Conservation (phyloP, 2,888 invertebrate species). For the Nemurella pictetii region DNA sequence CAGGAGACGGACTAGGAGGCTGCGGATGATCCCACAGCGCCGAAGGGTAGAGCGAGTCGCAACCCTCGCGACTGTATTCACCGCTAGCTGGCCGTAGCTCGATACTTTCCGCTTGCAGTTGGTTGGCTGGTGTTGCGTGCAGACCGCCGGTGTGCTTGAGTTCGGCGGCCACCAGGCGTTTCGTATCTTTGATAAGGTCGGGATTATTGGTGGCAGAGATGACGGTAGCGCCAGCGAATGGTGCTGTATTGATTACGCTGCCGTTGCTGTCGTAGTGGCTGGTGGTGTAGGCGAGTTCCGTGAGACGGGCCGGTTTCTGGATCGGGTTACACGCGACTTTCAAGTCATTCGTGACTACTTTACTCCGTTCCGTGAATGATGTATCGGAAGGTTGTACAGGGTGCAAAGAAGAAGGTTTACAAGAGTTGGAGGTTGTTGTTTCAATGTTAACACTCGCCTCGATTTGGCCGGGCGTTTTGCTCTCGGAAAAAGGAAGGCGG, state of each 20-base stretch:
- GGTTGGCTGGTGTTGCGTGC: background rate
- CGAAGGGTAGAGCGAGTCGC: constrained; percentile 58
- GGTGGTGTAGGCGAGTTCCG: constrained; percentile 70
- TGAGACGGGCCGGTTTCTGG: constrained; percentile 70
- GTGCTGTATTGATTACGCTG: constrained; percentile 49
- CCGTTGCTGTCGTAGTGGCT: constrained; percentile 71
- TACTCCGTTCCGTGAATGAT: constrained; percentile 33
- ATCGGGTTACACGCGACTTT: constrained; percentile 64
- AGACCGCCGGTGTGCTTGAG: constrained; percentile 13
- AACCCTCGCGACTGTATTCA: constrained; percentile 73
- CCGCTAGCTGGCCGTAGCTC: constrained; percentile 67
- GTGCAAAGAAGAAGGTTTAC: constrained; percentile 44
- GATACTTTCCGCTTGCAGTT: constrained; percentile 48
- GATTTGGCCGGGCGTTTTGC: constrained; percentile 74
- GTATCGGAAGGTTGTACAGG: constrained; percentile 32
- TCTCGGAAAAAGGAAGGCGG: constrained; percentile 72
- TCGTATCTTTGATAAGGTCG: constrained; percentile 82
- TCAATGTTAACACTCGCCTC: constrained; percentile 61
- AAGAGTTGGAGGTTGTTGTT: constrained; percentile 39
- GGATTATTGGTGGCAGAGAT: constrained; percentile 73
- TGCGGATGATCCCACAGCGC: constrained; percentile 72
- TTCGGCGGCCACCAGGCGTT: constrained; percentile 62
- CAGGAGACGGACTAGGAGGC: constrained; percentile 42
- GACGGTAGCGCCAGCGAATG: constrained; percentile 58
- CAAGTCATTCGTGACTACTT: constrained; percentile 51